Percentiles rank a stretch among this genome's conserved stretches.
Evolutionary conservation across 1,140 invertebrate genomes (phyloP).

Genomic region (Heterodera schachtii): DNA sequence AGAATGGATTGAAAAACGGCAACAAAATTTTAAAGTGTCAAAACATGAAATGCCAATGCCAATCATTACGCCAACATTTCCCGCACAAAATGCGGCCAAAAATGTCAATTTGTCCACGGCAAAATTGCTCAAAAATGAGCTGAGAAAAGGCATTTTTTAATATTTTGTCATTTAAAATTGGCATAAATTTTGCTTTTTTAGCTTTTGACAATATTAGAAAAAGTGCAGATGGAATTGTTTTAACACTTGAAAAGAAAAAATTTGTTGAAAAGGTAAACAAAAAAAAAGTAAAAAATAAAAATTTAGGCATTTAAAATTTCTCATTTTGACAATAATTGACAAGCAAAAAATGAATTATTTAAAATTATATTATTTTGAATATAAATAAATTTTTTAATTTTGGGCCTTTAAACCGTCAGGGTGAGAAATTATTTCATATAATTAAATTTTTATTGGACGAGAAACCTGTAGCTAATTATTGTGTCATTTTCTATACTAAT

Average conservation of each 20-base stretch:
- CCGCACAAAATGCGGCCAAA: constrained; percentile 13
- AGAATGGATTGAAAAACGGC: background rate
- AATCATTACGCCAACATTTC: constrained; percentile 16
- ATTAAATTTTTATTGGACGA: too few species aligned
- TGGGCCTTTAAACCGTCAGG: too few species aligned
- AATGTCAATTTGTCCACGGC: constrained; percentile 22
- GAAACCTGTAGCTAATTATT: too few species aligned
- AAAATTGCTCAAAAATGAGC: constrained; percentile 6
- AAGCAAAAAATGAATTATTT: too few species aligned
- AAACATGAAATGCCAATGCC: background rate
- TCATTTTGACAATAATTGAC: too few species aligned
- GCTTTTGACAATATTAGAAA: background rate
- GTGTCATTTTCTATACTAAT: too few species aligned
- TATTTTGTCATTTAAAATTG: background rate
- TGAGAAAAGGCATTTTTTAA: background rate
- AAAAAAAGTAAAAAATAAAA: too few species aligned
- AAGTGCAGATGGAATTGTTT: background rate
- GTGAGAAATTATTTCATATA: too few species aligned
- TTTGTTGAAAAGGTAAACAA: background rate
- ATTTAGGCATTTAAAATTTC: too few species aligned
- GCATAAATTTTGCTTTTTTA: background rate
- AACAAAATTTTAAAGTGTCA: background rate
- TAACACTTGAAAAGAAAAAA: background rate
- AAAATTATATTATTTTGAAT: too few species aligned
- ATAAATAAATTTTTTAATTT: too few species aligned